Conservation (phyloP, 1,140 invertebrate genomes). For the Ooceraea biroi region DNA sequence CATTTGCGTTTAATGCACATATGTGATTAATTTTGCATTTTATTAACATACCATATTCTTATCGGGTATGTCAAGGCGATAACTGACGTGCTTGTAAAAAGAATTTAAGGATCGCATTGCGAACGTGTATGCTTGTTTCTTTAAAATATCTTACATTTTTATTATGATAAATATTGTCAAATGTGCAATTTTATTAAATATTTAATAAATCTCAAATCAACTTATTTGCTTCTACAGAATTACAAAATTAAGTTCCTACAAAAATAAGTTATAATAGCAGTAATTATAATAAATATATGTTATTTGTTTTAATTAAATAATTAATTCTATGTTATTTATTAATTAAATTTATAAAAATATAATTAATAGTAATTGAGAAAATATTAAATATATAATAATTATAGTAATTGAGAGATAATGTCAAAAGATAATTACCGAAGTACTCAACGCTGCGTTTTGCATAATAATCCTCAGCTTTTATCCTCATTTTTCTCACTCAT, state of each 20-base stretch:
- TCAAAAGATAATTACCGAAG: constrained; percentile 77
- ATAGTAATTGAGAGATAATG: neutral
- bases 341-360: too few relatives aligned
- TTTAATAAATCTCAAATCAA: too few relatives aligned
- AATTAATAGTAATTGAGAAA: too few relatives aligned
- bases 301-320: constrained; percentile 15
- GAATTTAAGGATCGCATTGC: constrained; percentile 62
- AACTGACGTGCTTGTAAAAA: constrained; percentile 38
- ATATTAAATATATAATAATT: too few relatives aligned
- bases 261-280: neutral
- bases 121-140: neutral
- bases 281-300: neutral
- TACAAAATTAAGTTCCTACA: too few relatives aligned
- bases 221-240: too few relatives aligned
- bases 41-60: constrained; percentile 73
- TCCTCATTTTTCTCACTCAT: constrained; percentile 78
- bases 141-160: neutral
- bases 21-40: constrained; percentile 49
- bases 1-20: constrained; percentile 66
- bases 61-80: constrained; percentile 65
- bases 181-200: neutral
- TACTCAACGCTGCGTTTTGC: constrained; percentile 80
- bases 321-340: neutral
- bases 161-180: constrained; percentile 9
- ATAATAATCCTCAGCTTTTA: constrained; percentile 81